Percentiles rank a stretch among this genome's conserved stretches.
Conservation (phyloP, 2,797 vertebrate genomes). For the Amphiprion clarkii region DNA sequence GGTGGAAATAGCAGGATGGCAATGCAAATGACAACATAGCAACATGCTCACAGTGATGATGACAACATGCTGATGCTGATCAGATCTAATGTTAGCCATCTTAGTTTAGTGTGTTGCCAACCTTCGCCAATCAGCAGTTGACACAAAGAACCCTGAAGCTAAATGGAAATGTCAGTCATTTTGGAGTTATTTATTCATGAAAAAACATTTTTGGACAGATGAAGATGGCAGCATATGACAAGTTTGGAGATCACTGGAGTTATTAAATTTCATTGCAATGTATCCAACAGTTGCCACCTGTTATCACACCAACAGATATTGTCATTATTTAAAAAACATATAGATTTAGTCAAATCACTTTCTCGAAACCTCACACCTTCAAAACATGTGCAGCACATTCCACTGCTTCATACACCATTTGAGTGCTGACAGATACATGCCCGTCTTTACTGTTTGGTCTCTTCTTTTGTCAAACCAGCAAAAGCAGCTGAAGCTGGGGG, state of each 20-base stretch:
- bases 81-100: neutral
- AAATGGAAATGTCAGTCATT: no score
- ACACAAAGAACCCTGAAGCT: neutral
- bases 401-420: neutral
- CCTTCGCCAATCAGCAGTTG: neutral
- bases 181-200: no score
- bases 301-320: neutral
- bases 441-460: neutral
- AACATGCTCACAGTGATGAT: neutral
- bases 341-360: neutral
- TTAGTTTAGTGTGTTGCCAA: neutral
- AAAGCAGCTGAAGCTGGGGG: constrained; percentile 84
- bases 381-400: neutral
- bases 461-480: constrained; percentile 67
- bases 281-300: neutral
- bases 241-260: neutral
- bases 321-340: neutral
- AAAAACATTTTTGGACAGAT: neutral
- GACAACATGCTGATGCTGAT: neutral
- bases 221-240: neutral
- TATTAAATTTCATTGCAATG: neutral
- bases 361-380: neutral
- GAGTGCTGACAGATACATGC: neutral
- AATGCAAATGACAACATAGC: neutral
- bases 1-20: no score